phyloP scores from a whole-genome alignment of 1,140 invertebrate genomes.

The Mamestra configurata region DNA sequence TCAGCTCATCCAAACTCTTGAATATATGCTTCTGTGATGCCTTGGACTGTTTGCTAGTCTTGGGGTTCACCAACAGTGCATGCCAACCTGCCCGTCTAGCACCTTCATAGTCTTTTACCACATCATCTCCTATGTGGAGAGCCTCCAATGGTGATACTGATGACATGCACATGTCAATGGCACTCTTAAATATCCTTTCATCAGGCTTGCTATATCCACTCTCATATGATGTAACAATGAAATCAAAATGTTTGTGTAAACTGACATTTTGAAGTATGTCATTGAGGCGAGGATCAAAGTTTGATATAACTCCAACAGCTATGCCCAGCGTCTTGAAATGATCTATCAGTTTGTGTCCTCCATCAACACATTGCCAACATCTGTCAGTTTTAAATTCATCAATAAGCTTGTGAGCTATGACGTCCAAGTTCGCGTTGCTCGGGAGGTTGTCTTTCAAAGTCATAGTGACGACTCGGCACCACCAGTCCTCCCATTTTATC shows the following conservation, averaged over 20 bases:
- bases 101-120: slow-evolving; percentile 92
- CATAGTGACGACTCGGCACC: slow-evolving; percentile 90
- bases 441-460: slow-evolving; percentile 89
- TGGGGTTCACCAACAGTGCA: slow-evolving; percentile 85
- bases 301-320: slow-evolving; percentile 94
- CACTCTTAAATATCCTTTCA: slow-evolving; percentile 92
- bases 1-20: slow-evolving; percentile 64
- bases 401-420: slow-evolving; percentile 90
- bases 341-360: slow-evolving; percentile 90
- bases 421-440: slow-evolving; percentile 57
- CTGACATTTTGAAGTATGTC: slow-evolving; percentile 90
- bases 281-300: slow-evolving; percentile 94
- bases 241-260: slow-evolving; percentile 92
- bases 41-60: slow-evolving; percentile 58
- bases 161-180: slow-evolving; percentile 86
- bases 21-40: slow-evolving; percentile 63
- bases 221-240: slow-evolving; percentile 93
- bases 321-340: slow-evolving; percentile 86
- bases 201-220: slow-evolving; percentile 93
- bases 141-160: slow-evolving; percentile 89
- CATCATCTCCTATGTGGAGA: slow-evolving; percentile 94
- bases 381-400: slow-evolving; percentile 90
- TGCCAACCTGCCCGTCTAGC: slow-evolving; percentile 93
- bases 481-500: slow-evolving; percentile 94
- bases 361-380: slow-evolving; percentile 92